Conservation (phyloP, 2,797 vertebrate species). For the Pseudochirops cupreus region DNA sequence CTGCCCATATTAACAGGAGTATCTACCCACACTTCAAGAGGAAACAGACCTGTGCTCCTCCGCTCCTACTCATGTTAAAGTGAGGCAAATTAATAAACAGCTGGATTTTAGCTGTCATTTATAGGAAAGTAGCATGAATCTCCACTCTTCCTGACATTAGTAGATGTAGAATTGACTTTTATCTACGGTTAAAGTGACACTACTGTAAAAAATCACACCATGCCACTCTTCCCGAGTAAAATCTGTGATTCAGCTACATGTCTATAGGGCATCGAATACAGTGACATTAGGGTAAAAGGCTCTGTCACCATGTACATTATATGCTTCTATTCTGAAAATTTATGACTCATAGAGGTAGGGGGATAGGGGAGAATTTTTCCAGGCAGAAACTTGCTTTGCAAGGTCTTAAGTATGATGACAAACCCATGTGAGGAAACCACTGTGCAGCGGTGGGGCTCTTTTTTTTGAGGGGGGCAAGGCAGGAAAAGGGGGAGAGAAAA, state of each 20-base stretch:
- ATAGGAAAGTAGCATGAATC: neutral
- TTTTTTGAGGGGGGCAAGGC: neutral
- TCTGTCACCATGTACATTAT: neutral
- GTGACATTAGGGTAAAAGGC: neutral
- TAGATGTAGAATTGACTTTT: neutral
- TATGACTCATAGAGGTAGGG: neutral
- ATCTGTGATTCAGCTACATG: neutral
- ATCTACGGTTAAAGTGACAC: neutral
- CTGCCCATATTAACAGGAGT: constrained; percentile 8
- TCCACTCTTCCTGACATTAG: neutral
- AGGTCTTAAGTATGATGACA: constrained; percentile 3
- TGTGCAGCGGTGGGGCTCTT: neutral
- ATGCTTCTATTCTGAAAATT: neutral
- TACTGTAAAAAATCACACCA: neutral
- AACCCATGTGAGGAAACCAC: neutral
- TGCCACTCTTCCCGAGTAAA: neutral
- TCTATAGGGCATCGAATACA: neutral
- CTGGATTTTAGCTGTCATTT: neutral
- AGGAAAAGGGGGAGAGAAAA: neutral
- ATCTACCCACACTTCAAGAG: neutral
- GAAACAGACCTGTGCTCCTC: neutral
- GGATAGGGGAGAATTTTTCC: constrained; percentile 50
- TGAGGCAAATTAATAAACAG: neutral
- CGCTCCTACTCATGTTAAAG: neutral
- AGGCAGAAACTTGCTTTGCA: constrained; percentile 2